Evolutionary conservation across 2,888 invertebrate species (phyloP), one percentile per base, ranked within the genome.

Genomic region (Taphrorychus bicolor): DNA sequence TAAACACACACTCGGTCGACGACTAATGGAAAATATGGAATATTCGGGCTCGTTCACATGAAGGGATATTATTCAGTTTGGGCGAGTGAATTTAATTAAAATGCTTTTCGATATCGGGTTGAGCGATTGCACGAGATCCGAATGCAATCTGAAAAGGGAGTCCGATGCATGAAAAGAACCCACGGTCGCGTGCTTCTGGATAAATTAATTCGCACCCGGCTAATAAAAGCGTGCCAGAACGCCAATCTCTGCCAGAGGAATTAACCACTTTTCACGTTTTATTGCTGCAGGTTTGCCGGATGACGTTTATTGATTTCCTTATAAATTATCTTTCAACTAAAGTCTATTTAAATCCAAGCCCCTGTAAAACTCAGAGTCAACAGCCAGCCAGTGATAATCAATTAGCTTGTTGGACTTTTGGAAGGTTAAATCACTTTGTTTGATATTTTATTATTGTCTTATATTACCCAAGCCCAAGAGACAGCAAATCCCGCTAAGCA

Each of bases 11-110:
- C 17, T 45, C 45, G 45, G 16, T 17, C 16, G 45, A 45, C 14
- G 9, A 45, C 45, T 45, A 45, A 2, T 45, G 57, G 19, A 17
- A 51, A 59, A 53, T 59, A 65, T 59, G 59, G 57, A 59, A 59
- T 59, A 49, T 59, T 48, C 59, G 54, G 4, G 41, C 52, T 16
- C 32, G 52, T 59, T 59, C 48, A 59, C 45, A 59, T 59, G 66
- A 32, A 48, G 21, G 41, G 56, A 49, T 54, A 66, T 66, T 59
- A 54, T 42, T 23, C 59, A 45, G 49, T 24, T 56, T n/a, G 45
- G 53, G 40, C 48, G 49, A 54, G 21, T 56, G 54, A 59, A 66
- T 66, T 66, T 66, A 66, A 66, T 66, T 66, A 66, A 66, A 66
- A 66, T 59, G 53, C 66, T 59, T 66, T 66, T 66, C 66, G 54